Percentiles rank a stretch among this genome's conserved stretches.
Evolutionary conservation across 2,888 invertebrate species (phyloP).

Genomic region (Ochropleura plecta): DNA sequence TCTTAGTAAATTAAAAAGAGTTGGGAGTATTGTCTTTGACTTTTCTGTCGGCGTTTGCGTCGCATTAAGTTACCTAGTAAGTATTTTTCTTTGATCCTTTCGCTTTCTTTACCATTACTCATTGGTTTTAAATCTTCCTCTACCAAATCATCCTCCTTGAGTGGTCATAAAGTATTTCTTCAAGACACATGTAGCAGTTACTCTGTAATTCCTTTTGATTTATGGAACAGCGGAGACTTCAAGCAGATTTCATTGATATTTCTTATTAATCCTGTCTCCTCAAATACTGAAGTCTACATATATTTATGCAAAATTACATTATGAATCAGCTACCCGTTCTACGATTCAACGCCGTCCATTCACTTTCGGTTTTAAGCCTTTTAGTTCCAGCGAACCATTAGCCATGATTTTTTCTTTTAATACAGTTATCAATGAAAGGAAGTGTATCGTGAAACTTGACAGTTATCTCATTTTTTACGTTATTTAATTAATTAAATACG

Average conservation of each 20-base stretch:
- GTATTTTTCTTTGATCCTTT: conserved; percentile 42
- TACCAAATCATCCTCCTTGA: conserved; percentile 9
- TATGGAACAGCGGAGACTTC: conserved; percentile 41
- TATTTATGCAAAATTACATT: conserved; percentile 59
- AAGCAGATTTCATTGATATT: conserved; percentile 61
- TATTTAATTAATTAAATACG: conserved; percentile 61
- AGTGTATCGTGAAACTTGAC: conserved; percentile 64
- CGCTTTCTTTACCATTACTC: conserved; percentile 26
- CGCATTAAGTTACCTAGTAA: conserved; percentile 18
- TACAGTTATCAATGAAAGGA: conserved; percentile 72
- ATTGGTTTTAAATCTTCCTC: conserved; percentile 44
- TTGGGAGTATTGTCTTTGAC: conserved; percentile 1
- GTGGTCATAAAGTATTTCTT: conserved; percentile 45
- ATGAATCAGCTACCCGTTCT: conserved; percentile 61
- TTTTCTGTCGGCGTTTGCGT: conserved; percentile 6
- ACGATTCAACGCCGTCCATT: conserved; percentile 51
- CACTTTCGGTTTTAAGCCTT: conserved; percentile 57
- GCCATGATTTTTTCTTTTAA: conserved; percentile 61
- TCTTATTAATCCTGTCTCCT: conserved; percentile 55
- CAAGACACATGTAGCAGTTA: conserved; percentile 46
- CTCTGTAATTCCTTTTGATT: conserved; percentile 53
- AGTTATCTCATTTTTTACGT: conserved; percentile 60
- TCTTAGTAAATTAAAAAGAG: conserved; percentile 4
- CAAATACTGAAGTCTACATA: conserved; percentile 33
- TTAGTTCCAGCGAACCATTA: conserved; percentile 57